A percentile compares a stretch with the other conserved stretches of the same genome.
Conservation (phyloP, 1,140 invertebrate genomes). For the Marisa cornuarietis region DNA sequence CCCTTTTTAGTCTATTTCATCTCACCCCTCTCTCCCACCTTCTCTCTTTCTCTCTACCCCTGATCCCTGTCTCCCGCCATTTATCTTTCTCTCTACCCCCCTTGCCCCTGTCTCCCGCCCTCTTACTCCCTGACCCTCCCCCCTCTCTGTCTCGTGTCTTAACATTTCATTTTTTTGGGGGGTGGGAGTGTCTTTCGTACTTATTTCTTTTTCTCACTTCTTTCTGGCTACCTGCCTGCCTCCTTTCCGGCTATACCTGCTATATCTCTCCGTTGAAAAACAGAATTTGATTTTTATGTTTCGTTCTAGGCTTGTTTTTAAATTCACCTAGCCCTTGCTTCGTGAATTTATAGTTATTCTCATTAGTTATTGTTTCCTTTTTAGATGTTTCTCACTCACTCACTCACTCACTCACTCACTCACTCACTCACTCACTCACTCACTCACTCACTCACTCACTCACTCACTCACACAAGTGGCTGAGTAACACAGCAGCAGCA, state of each 20-base stretch:
- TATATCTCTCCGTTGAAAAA: constrained; percentile 13
- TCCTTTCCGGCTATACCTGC: constrained; percentile 33
- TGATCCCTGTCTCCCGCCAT: background rate
- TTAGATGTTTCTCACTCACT: constrained; percentile 6
- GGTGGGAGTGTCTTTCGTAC: too few species aligned
- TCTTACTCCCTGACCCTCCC: too few species aligned
- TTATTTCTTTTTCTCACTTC: constrained; percentile 1
- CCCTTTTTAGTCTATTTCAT: background rate
- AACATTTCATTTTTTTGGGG: too few species aligned
- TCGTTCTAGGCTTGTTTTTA: too few species aligned
- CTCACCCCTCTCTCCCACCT: background rate
- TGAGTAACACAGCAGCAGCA: too few species aligned
- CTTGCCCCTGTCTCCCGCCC: too few species aligned
- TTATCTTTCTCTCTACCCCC: constrained; percentile 1
- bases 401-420: background rate
- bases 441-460: background rate
- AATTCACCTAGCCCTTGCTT: too few species aligned
- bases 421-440: background rate
- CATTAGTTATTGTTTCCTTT: too few species aligned
- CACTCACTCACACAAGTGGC: background rate
- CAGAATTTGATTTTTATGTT: too few species aligned
- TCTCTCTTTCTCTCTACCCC: background rate
- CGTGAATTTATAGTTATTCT: too few species aligned
- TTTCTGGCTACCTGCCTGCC: constrained; percentile 25
- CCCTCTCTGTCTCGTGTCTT: too few species aligned